Evolutionary conservation across 2,888 invertebrate genomes (phyloP).

Genomic region (Prosapia bicincta): DNA sequence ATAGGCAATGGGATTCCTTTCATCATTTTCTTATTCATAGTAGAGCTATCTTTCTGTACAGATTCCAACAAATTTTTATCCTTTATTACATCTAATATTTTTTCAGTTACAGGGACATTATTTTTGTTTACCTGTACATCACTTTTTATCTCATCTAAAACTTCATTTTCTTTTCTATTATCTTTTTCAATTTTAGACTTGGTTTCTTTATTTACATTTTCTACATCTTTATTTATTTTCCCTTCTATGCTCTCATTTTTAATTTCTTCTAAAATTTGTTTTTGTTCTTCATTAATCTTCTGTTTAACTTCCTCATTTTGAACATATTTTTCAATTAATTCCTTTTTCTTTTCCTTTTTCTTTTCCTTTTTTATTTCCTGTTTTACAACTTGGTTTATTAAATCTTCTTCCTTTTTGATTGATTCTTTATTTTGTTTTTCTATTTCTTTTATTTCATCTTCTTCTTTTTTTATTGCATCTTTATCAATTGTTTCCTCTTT

Average conservation of each 20-base stretch:
- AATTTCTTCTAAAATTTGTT: constrained; percentile 19
- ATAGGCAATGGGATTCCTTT: constrained; percentile 35
- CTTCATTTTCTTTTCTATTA: constrained; percentile 14
- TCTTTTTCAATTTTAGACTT: constrained; percentile 24
- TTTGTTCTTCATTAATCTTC: constrained; percentile 41
- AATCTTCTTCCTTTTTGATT: constrained; percentile 40
- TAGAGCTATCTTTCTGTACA: constrained; percentile 4
- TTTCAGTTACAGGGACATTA: constrained; percentile 1
- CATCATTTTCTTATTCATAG: constrained; percentile 31
- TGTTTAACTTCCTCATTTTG: constrained; percentile 51
- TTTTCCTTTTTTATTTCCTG: constrained; percentile 65
- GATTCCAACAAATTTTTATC: not conserved
- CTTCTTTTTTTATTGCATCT: constrained; percentile 48
- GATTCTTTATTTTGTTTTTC: constrained; percentile 31
- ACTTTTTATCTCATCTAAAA: constrained; percentile 1
- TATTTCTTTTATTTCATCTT: constrained; percentile 42
- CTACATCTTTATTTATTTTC: constrained; percentile 11
- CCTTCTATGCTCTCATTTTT: constrained; percentile 21
- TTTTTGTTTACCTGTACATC: not conserved
- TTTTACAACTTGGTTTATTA: constrained; percentile 62
- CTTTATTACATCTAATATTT: not conserved
- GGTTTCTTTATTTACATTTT: constrained; percentile 23
- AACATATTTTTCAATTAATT: constrained; percentile 58
- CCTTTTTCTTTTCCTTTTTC: constrained; percentile 66
- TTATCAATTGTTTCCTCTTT: constrained; percentile 50